Percentiles rank a stretch among this genome's conserved stretches.
These are phyloP conservation scores for Cephus nigrinus DNA, from an alignment of 2,888 invertebrate species.

Conservation along the genomic window DNA sequence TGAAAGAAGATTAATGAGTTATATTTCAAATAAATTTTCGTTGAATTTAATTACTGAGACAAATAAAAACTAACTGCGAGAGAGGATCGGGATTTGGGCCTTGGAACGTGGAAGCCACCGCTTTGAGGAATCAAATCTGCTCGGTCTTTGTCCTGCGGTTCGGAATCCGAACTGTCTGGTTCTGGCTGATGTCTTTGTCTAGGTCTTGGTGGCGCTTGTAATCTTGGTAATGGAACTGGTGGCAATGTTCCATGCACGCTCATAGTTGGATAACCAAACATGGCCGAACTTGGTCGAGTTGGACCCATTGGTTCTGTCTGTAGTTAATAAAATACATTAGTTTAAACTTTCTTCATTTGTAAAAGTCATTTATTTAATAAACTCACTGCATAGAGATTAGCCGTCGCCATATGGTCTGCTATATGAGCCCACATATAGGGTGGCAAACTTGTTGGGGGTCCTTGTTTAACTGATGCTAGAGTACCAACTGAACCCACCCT, in stretches of 20 bases:
- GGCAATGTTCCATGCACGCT: constrained; percentile 71
- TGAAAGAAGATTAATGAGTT: constrained; percentile 62
- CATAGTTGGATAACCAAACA: constrained; percentile 82
- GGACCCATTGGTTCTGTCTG: constrained; percentile 79
- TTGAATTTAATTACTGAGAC: not conserved
- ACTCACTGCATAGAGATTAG: constrained; percentile 85
- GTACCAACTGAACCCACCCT: constrained; percentile 63
- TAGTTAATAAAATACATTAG: constrained; percentile 53
- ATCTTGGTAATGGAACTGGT: constrained; percentile 80
- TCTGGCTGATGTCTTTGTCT: constrained; percentile 55
- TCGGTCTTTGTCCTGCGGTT: constrained; percentile 74
- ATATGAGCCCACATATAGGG: constrained; percentile 90
- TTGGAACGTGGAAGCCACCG: constrained; percentile 79
- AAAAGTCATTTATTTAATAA: constrained; percentile 7
- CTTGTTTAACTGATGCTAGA: constrained; percentile 61
- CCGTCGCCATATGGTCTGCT: constrained; percentile 88
- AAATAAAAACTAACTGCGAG: constrained; percentile 68
- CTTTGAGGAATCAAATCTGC: constrained; percentile 77
- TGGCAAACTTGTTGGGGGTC: constrained; percentile 66
- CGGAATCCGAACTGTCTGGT: constrained; percentile 64
- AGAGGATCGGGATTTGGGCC: constrained; percentile 85
- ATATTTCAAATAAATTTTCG: not conserved
- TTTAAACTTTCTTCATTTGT: not conserved
- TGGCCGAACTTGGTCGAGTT: constrained; percentile 84
- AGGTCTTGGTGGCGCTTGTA: constrained; percentile 62